Percentiles rank a stretch among this genome's conserved stretches.
Evolutionary conservation across 2,113 vertebrate genomes (phyloP).

Genomic region (Chionomys nivalis): DNA sequence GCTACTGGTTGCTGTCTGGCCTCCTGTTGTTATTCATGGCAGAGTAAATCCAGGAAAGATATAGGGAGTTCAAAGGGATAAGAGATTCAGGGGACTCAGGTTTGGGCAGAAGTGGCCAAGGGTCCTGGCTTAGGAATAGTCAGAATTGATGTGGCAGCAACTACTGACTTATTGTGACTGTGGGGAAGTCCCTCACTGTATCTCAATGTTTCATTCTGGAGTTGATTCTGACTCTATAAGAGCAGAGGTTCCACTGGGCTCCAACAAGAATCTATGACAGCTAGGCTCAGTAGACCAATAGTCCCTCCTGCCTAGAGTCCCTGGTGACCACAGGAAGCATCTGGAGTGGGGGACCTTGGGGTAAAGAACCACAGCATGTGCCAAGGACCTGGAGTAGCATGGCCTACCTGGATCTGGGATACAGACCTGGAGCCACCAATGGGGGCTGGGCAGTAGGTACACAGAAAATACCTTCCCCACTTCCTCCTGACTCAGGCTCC

Average conservation of each 20-base stretch:
- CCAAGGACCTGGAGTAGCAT: background rate
- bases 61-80: background rate
- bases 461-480: background rate
- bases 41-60: background rate
- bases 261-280: background rate
- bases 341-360: background rate
- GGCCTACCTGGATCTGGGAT: background rate
- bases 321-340: background rate
- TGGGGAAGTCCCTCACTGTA: background rate
- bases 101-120: background rate
- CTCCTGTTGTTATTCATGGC: background rate
- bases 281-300: background rate
- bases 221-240: background rate
- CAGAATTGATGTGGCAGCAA: background rate
- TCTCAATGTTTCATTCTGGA: background rate
- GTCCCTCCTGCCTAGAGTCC: background rate
- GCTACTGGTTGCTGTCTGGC: background rate
- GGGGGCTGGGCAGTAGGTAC: background rate
- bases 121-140: background rate
- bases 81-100: background rate
- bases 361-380: background rate
- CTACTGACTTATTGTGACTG: background rate
- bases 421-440: background rate
- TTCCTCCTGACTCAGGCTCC: background rate
- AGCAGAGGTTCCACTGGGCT: background rate